Base-by-base conservation (phyloP, 2,888 invertebrate genomes). In the Griposia aprilina region DNA sequence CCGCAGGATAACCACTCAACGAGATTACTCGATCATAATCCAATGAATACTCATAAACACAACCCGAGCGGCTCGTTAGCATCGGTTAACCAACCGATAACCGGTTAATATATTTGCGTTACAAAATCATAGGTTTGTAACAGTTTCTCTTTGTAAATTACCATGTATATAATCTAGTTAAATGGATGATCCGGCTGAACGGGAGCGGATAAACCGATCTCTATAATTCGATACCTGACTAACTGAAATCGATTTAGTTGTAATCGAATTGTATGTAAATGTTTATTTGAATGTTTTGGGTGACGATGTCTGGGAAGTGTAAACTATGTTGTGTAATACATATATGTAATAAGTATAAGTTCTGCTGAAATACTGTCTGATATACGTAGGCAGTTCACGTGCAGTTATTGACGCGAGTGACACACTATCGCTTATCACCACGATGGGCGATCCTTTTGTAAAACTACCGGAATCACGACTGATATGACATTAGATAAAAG, bases 131-230 rank as follows among this genome's bases (percentile, higher is more conserved):
- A 82, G 73, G 76, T 76, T 78, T 80, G 75, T 68, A 82, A 79
- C 74, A 76, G 74, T 76, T 84, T 86, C 88, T 74, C 84, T 88
- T 88, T 88, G 87, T 86, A 81, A 86, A 88, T 88, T 87, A 82
- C 52, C 60, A 67, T 71, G 76, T 81, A 76, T 80, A 86, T 88
- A 88, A 88, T 82, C 80, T 69, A 67, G 78, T 88, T 83, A 85
- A 79, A 69, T 67, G 70, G 72, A 72, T 89, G 82, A 89, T 76
- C 80, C 77, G 78, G 80, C 57, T 83, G 75, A 80, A 82, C 81
- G 76, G 76, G n/a, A 66, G 41, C 71, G 67, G 76, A 74, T 86
- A 73, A 75, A 73, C 72, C 70, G 85, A 83, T 80, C 62, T 78
- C 74, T 63, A 73, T 81, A 82, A 89, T 79, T 83, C 85, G 79